Evolutionary conservation across 2,797 vertebrate genomes (phyloP).

Genomic region (Oreochromis mossambicus): DNA sequence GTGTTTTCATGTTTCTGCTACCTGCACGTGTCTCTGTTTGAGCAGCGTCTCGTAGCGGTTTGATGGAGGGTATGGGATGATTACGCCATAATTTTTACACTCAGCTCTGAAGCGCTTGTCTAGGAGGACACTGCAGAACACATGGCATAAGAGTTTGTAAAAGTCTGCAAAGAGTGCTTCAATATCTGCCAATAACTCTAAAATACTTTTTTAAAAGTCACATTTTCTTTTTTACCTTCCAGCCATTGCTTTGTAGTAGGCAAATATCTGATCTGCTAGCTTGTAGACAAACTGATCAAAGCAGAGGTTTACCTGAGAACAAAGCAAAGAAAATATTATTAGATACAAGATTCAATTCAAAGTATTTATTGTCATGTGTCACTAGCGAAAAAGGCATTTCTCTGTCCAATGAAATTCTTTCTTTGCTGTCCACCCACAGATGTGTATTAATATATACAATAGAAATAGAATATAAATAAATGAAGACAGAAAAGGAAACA

Average conservation of each 20-base stretch:
- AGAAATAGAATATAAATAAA: not conserved
- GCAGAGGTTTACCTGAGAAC: constrained; percentile 92
- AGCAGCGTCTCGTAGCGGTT: constrained; percentile 95
- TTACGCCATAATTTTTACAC: constrained; percentile 95
- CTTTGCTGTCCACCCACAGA: not conserved
- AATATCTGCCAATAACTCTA: not conserved
- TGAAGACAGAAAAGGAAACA: not conserved
- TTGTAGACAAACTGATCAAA: constrained; percentile 99
- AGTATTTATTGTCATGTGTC: not conserved
- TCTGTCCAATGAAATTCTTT: not conserved
- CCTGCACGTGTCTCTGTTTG: constrained; percentile 98
- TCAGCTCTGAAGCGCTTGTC: constrained; percentile 94
- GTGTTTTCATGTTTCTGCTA: constrained; percentile 36
- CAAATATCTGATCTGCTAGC: constrained; percentile 98
- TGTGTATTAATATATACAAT: not conserved
- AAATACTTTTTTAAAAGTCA: not conserved
- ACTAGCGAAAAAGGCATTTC: not conserved
- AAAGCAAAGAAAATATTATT: not conserved
- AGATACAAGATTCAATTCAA: not conserved
- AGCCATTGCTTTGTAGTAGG: constrained; percentile 99
- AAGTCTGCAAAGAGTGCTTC: not conserved
- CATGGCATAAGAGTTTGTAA: not conserved
- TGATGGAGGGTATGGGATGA: constrained; percentile 86
- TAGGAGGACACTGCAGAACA: constrained; percentile 83
- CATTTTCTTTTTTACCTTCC: constrained; percentile 84